phyloP scores from a whole-genome alignment of 2,797 vertebrate genomes.

The Acrossocheilus fasciatus region DNA sequence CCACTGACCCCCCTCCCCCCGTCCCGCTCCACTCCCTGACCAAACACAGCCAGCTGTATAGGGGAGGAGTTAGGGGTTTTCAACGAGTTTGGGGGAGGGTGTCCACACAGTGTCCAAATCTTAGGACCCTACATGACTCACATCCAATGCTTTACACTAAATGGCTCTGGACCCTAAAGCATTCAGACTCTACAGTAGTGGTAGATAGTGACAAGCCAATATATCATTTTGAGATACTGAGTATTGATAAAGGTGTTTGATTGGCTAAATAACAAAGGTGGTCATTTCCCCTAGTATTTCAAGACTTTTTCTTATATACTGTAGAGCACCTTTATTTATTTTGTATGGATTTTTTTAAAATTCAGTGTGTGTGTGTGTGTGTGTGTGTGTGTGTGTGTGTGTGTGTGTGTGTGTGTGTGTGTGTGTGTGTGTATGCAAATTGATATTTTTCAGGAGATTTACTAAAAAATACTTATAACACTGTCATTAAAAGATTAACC shows the following conservation, averaged over 20 bases:
- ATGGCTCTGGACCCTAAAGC: background rate
- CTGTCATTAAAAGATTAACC: too few species aligned
- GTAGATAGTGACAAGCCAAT: background rate
- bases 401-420: too few species aligned
- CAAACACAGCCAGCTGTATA: conserved; percentile 67
- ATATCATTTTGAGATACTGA: background rate
- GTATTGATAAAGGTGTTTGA: background rate
- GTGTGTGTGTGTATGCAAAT: too few species aligned
- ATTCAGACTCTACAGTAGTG: background rate
- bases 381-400: too few species aligned
- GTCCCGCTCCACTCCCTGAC: conserved; percentile 54
- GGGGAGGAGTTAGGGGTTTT: conserved; percentile 32
- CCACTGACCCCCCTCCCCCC: conserved; percentile 71
- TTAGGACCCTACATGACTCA: conserved; percentile 29
- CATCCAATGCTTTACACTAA: background rate
- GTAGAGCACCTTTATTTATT: too few species aligned
- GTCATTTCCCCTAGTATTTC: background rate
- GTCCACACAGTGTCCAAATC: conserved; percentile 11
- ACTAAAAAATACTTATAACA: too few species aligned
- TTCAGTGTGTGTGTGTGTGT: too few species aligned
- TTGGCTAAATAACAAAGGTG: background rate
- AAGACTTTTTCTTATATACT: background rate
- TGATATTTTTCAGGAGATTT: too few species aligned
- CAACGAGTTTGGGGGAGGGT: conserved; percentile 36
- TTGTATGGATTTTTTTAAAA: too few species aligned